phyloP scores from a whole-genome alignment of 35 echinoderm and acorn worm genomes.

The Lytechinus pictus region DNA sequence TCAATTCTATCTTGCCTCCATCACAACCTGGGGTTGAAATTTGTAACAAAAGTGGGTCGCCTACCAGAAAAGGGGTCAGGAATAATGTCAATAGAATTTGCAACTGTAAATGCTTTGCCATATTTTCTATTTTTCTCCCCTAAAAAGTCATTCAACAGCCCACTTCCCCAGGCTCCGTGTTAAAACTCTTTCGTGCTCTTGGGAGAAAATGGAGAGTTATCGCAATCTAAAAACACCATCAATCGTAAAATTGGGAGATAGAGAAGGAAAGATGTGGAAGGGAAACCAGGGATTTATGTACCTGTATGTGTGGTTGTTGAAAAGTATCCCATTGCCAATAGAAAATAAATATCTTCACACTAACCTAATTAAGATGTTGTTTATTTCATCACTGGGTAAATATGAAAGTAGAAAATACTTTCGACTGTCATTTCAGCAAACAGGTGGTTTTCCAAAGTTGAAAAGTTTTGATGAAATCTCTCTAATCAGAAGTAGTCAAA shows the following conservation, averaged over 20 bases:
- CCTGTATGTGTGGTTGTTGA: not conserved
- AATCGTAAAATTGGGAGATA: not conserved
- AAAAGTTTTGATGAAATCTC: no score
- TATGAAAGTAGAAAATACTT: no score
- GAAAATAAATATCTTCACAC: not conserved
- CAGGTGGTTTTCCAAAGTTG: no score
- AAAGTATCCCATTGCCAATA: not conserved
- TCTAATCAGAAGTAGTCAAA: no score
- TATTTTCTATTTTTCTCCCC: not conserved
- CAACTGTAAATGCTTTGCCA: slow-evolving; percentile 18
- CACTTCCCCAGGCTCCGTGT: not conserved
- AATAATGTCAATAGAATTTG: slow-evolving; percentile 13
- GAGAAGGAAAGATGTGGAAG: not conserved
- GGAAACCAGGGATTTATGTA: not conserved
- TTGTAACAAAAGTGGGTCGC: not conserved
- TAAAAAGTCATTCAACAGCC: not conserved
- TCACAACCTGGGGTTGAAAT: not conserved
- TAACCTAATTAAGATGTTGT: not conserved
- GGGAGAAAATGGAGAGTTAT: not conserved
- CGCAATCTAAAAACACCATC: not conserved
- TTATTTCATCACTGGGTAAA: not conserved
- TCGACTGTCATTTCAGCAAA: no score
- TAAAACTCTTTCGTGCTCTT: not conserved
- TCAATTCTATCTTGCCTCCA: not conserved
- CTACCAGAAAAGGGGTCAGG: not conserved